Evolutionary conservation across 2,113 vertebrate species (phyloP), one percentile per base, ranked within the genome.

Genomic region (Mystacornis crossleyi): DNA sequence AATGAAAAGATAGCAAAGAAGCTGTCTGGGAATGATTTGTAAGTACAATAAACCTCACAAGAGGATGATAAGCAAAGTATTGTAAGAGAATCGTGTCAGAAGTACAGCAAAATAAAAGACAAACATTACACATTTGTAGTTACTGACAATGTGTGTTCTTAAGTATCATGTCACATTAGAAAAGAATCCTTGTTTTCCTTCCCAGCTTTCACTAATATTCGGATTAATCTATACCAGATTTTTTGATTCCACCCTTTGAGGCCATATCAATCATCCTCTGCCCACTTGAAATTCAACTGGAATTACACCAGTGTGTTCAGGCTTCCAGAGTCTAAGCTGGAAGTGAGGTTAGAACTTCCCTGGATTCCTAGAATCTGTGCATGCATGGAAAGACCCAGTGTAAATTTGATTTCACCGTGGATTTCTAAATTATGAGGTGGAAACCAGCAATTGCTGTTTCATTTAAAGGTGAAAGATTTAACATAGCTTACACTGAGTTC

Each of bases 161-260:
- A 94, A 89, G 81, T 77, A 83, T 97, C 86, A 69, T 73, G 64
- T 86, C 67, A 72, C 94, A 29, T 90, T 93, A 61, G 28, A 89
- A 94, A 94, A 95, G 79, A 75, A 65, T 62, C 89, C 82, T 96
- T 93, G 61, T 94, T 97, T 96, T 93, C 75, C 77, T 95, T 94
- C 64, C 93, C 81, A 45, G 48, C 82, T 72, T 73, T 71, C 61
- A 88, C 78, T 86, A 94, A 95, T 75, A 89, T 47, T 57, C 82
- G 79, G 69, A 78, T 95, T 97, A 96, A 97, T 97, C 84, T 69
- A 12, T 53, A 92, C 96, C 98, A 97, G 97, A 97, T 75, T 94
- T 95, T 93, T 91, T 86, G 77, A 61, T 85, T 97, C 83, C 75
- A 14, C 70, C 69, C 51, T 81, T 89, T 85, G 69, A 96, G 90